Base-by-base conservation (phyloP, 2,797 vertebrate species). In the Fistularia commersonii region DNA sequence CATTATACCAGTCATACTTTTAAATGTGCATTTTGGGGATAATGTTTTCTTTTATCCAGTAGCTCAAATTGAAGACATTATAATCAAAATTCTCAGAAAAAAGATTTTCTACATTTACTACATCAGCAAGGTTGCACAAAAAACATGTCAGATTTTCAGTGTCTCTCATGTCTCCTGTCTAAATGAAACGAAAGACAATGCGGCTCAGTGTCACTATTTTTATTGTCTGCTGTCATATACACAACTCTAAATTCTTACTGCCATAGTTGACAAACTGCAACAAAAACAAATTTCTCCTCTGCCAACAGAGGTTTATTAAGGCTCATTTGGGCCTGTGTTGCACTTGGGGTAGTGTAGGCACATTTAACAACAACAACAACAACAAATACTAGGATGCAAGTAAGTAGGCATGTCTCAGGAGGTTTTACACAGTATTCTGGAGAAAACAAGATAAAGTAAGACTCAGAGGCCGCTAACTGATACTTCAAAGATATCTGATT, bases 301-400 rank as follows among this genome's bases (percentile, higher is more conserved):
- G 66, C 77, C 71, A 66, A 79, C 80, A 80, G 76, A 88, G 74
- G 71, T 58, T 40, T 65, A 71, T 61, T 48, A 14, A 48, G 64
- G 74, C 66, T 59, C 54, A 42, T 67, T 51, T 41, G 48, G 76
- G 77, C 74, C 79, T 77, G 76, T 73, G 78, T 79, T 80, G 85
- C 82, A 88, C 85, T 87, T 85, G 85, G 85, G 79, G 67, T 81
- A 77, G 72, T 76, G 65, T 72, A 83, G 74, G 77, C 77, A 79
- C 53, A 61, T 62, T 63, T 51, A 69, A 23, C 52, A 56, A 57
- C 8, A 14, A 58, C 6, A 32, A 6, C n/a, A n/a, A n/a, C n/a
- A 6, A 7, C 3, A 59, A 40, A 64, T 69, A 76, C 52, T 51
- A 61, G 74, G 59, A 48, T 41, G 47, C 63, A 59, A 58, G 56